Evolutionary conservation across 2,113 vertebrate genomes (phyloP).

Genomic region (Syngnathoides biaculeatus): DNA sequence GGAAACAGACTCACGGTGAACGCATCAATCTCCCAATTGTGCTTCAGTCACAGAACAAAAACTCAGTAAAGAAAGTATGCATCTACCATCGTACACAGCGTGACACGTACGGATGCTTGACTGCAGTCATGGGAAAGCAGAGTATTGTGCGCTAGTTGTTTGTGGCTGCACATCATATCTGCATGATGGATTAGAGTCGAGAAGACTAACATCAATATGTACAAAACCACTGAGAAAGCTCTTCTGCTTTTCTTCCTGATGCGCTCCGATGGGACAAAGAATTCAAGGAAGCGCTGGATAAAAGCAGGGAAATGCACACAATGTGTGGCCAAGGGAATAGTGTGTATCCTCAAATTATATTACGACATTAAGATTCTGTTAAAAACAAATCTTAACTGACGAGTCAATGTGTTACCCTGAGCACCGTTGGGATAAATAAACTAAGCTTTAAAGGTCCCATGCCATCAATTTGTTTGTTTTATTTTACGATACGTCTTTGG

Average conservation of each 20-base stretch:
- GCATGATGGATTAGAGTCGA: conserved; percentile 44
- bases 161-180: conserved; percentile 39
- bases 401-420: conserved; percentile 15
- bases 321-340: conserved; percentile 20
- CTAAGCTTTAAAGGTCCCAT: too few species aligned
- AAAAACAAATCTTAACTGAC: conserved; percentile 22
- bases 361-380: conserved; percentile 10
- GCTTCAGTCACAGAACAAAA: conserved; percentile 51
- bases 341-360: not conserved
- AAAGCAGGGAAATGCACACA: conserved; percentile 31
- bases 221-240: conserved; percentile 31
- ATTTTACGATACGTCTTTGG: too few species aligned
- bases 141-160: conserved; percentile 20
- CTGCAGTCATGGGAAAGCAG: conserved; percentile 42
- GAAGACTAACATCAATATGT: conserved; percentile 42
- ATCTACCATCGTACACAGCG: conserved; percentile 13
- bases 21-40: conserved; percentile 39
- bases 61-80: conserved; percentile 41
- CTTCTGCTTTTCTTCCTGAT: conserved; percentile 28
- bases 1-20: conserved; percentile 26
- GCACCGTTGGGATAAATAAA: not conserved
- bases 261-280: conserved; percentile 23
- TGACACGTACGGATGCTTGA: conserved; percentile 26
- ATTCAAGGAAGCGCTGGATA: conserved; percentile 41
- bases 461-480: too few species aligned